A percentile compares a stretch with the other conserved stretches of the same genome.
phyloP scores from a whole-genome alignment of 1,140 invertebrate genomes.

The Bombus impatiens region DNA sequence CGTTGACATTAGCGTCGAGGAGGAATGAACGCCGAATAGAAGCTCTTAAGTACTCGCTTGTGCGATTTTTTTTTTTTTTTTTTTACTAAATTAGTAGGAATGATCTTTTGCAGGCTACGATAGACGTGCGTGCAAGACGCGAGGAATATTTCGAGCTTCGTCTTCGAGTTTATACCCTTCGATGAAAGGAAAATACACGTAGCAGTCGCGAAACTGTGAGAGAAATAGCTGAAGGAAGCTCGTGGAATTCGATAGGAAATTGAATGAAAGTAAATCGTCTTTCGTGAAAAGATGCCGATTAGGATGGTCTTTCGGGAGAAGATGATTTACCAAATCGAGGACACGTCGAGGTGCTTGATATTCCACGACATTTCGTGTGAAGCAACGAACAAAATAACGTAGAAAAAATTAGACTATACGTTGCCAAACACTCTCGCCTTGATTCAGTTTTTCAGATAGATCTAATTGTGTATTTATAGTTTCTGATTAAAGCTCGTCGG shows the following conservation, averaged over 20 bases:
- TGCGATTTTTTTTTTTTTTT: background rate
- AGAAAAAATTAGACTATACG: background rate
- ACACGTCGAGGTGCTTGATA: background rate
- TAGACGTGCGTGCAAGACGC: background rate
- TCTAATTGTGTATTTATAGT: conserved; percentile 1
- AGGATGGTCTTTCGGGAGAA: background rate
- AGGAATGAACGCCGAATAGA: conserved; percentile 66
- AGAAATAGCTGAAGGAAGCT: background rate
- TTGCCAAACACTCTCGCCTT: conserved; percentile 23
- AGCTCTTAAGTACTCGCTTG: background rate
- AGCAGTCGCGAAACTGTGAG: background rate
- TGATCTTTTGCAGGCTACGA: background rate
- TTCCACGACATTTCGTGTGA: background rate
- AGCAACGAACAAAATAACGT: conserved; percentile 2
- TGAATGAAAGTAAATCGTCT: background rate
- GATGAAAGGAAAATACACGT: too few species aligned
- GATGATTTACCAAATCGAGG: conserved; percentile 38
- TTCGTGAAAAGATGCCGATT: background rate
- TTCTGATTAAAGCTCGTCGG: background rate
- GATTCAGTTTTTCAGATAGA: background rate
- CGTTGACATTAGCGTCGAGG: conserved; percentile 85
- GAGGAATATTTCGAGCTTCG: background rate
- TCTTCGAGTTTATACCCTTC: background rate
- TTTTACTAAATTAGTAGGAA: conserved; percentile 29
- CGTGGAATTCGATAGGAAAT: background rate